phyloP scores from a whole-genome alignment of 1,140 invertebrate species.

The Drosophila kanapiae region DNA sequence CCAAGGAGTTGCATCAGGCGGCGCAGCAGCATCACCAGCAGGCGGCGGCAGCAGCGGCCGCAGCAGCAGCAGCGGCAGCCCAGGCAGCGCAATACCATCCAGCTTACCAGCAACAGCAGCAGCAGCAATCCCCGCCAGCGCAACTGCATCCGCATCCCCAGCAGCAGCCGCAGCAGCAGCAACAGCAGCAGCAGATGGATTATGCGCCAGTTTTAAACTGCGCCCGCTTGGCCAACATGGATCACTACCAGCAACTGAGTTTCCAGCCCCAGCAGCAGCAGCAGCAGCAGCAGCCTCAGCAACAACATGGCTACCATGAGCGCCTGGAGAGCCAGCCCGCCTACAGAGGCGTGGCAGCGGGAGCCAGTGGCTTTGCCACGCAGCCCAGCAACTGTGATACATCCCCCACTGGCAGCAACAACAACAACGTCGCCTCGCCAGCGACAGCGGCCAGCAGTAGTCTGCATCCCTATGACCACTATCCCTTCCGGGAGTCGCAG shows the following conservation, averaged over 20 bases:
- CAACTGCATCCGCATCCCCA: conserved; percentile 54
- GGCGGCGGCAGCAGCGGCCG: conserved; percentile 65
- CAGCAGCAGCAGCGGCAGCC: conserved; percentile 64
- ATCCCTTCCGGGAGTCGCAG: conserved; percentile 83
- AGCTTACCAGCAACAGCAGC: conserved; percentile 61
- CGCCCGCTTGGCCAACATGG: conserved; percentile 76
- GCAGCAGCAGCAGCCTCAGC: conserved; percentile 36
- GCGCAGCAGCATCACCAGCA: conserved; percentile 73
- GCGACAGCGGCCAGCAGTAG: conserved; percentile 36
- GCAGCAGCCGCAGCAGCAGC: conserved; percentile 42
- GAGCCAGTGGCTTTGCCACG: conserved; percentile 25
- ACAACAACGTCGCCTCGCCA: conserved; percentile 72
- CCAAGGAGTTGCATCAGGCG: conserved; percentile 86
- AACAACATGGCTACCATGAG: conserved; percentile 36
- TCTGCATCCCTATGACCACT: conserved; percentile 86
- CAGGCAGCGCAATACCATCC: conserved; percentile 73
- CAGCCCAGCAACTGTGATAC: conserved; percentile 48
- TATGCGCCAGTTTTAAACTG: conserved; percentile 79
- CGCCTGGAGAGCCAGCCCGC: conserved; percentile 38
- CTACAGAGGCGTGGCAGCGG: conserved; percentile 37
- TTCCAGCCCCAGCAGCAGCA: conserved; percentile 60
- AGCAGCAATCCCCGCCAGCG: conserved; percentile 62
- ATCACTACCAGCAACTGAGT: conserved; percentile 76
- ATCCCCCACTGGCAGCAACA: conserved; percentile 20
- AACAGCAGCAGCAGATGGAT: conserved; percentile 69